These are phyloP conservation scores for Silurus aristotelis DNA, from an alignment of 2,797 vertebrate species.

Conservation along the genomic window DNA sequence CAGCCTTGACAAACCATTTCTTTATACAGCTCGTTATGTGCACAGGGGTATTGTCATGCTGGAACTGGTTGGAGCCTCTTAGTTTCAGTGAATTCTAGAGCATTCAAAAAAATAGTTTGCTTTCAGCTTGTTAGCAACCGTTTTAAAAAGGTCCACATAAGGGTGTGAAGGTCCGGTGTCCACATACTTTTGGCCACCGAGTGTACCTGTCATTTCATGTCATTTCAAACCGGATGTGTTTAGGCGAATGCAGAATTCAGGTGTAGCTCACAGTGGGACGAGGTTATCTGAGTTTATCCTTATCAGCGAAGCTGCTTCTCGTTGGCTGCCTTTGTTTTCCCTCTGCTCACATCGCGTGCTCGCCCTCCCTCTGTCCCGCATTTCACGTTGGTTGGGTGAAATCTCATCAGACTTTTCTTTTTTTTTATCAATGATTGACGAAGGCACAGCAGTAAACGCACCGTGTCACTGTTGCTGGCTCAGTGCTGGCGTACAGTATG, in stretches of 20 bases:
- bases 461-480: constrained; percentile 72
- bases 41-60: neutral
- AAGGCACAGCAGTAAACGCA: constrained; percentile 59
- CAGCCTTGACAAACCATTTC: too few relatives aligned
- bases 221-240: neutral
- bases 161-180: neutral
- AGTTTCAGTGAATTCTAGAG: neutral
- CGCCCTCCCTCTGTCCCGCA: constrained; percentile 44
- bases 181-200: neutral
- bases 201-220: neutral
- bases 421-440: constrained; percentile 73
- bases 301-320: constrained; percentile 26
- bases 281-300: constrained; percentile 52
- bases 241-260: constrained; percentile 7
- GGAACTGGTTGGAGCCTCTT: neutral
- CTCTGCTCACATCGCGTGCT: constrained; percentile 11
- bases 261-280: constrained; percentile 23
- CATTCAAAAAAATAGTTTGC: neutral
- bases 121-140: neutral
- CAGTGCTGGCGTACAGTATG: constrained; percentile 54
- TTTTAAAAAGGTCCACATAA: neutral
- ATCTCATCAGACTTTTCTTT: constrained; percentile 47
- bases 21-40: neutral
- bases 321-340: constrained; percentile 48
- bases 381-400: constrained; percentile 45